Evolutionary conservation across 2,888 invertebrate species (phyloP).

Genomic region (Copidosoma aretas): DNA sequence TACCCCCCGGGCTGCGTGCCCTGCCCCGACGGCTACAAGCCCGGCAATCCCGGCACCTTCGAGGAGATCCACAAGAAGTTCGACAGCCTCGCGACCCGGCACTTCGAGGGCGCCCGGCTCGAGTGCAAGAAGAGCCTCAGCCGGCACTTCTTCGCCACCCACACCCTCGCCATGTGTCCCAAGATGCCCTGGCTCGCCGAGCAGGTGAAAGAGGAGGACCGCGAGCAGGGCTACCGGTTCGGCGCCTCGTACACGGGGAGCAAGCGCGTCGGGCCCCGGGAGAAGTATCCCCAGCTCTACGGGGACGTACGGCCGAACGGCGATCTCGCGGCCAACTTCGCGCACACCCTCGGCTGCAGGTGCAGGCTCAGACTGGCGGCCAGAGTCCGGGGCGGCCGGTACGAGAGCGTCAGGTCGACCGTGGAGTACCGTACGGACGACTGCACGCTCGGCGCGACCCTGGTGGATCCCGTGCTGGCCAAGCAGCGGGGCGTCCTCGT

Average conservation of each 20-base stretch:
- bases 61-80: conserved; percentile 58
- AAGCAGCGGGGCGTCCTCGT: conserved; percentile 53
- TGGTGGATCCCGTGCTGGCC: conserved; percentile 51
- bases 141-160: conserved; percentile 53
- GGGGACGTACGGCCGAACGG: conserved; percentile 57
- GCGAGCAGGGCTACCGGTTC: conserved; percentile 54
- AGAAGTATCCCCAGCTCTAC: conserved; percentile 53
- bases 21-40: conserved; percentile 46
- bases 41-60: conserved; percentile 59
- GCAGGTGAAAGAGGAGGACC: not conserved
- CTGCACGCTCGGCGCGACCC: conserved; percentile 51
- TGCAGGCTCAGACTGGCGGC: conserved; percentile 52
- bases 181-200: conserved; percentile 34
- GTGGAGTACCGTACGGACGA: conserved; percentile 59
- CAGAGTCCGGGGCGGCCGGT: conserved; percentile 50
- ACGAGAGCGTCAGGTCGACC: conserved; percentile 48
- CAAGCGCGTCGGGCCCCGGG: conserved; percentile 51
- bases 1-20: conserved; percentile 44
- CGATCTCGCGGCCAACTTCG: conserved; percentile 51
- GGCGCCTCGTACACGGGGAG: conserved; percentile 53
- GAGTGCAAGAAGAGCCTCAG: conserved; percentile 51
- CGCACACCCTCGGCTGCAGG: conserved; percentile 56
- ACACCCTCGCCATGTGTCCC: conserved; percentile 52
- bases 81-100: conserved; percentile 53
- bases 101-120: conserved; percentile 56